A percentile compares a stretch with the other conserved stretches of the same genome.
These are phyloP conservation scores for Hypolimnas misippus DNA, from an alignment of 2,888 invertebrate species.

Conservation along the genomic window DNA sequence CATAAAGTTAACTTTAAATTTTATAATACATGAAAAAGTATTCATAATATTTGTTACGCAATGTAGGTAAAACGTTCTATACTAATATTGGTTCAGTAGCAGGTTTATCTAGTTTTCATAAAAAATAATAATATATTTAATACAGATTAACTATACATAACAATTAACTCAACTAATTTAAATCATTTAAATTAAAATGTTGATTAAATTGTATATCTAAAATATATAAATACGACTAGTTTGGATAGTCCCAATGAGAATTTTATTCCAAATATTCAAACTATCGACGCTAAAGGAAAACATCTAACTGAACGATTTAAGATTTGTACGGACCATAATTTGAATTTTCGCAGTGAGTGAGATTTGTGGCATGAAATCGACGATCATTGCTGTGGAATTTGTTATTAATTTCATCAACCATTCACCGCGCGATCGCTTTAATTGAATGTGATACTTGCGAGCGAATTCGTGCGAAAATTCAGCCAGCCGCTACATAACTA, in stretches of 20 bases:
- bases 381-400: slow-evolving; percentile 48
- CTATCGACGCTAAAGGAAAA: slow-evolving; percentile 17
- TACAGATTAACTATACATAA: no score
- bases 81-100: no score
- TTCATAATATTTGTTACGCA: no score
- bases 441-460: slow-evolving; percentile 59
- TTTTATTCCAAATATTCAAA: slow-evolving; percentile 21
- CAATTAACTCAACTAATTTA: no score
- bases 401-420: slow-evolving; percentile 61
- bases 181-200: neutral
- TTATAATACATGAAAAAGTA: no score
- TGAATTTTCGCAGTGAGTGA: slow-evolving; percentile 35
- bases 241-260: neutral
- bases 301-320: slow-evolving; percentile 31
- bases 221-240: neutral
- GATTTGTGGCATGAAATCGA: slow-evolving; percentile 36
- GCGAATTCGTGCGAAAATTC: slow-evolving; percentile 41
- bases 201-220: no score
- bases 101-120: no score
- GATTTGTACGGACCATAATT: slow-evolving; percentile 31
- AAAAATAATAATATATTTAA: no score
- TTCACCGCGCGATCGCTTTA: slow-evolving; percentile 48
- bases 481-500: slow-evolving; percentile 23
- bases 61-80: no score
- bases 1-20: no score